Conservation (phyloP, 2,888 invertebrate genomes). For the Zeuzera pyrina region DNA sequence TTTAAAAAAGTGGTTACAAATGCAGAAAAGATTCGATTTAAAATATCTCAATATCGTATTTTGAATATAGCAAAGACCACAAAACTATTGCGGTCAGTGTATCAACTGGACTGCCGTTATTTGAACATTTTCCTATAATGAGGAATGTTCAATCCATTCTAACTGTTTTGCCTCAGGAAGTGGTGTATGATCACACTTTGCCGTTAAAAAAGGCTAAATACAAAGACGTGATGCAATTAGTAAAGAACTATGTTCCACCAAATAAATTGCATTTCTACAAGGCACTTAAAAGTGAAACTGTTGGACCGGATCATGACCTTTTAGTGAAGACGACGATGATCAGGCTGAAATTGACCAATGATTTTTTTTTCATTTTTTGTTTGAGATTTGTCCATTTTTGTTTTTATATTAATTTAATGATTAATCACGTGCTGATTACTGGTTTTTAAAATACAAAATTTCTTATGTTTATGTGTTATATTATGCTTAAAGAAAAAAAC, state of each 20-base stretch:
- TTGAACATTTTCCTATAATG: constrained; percentile 1
- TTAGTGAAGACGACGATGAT: constrained; percentile 4
- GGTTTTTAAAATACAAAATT: too few species aligned
- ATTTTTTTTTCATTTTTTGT: not conserved
- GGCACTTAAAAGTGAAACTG: constrained; percentile 1
- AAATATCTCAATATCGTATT: not conserved
- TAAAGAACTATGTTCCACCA: constrained; percentile 3
- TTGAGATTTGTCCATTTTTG: too few species aligned
- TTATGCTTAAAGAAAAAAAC: too few species aligned
- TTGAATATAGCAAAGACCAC: not conserved
- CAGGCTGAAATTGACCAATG: constrained; percentile 1
- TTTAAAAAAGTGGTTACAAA: too few species aligned
- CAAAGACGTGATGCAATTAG: constrained; percentile 4
- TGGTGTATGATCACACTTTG: constrained; percentile 1
- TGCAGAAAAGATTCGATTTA: too few species aligned
- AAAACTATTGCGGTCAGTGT: constrained; percentile 1
- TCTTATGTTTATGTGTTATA: too few species aligned
- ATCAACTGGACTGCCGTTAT: not conserved
- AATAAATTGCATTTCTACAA: constrained; percentile 2
- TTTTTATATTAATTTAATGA: too few species aligned
- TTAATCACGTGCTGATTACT: too few species aligned
- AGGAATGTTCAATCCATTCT: too few species aligned
- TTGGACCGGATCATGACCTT: not conserved
- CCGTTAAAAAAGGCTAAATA: constrained; percentile 1
- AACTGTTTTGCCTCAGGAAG: not conserved